Conservation (phyloP, 2,113 vertebrate genomes). For the Cyrtonyx montezumae region DNA sequence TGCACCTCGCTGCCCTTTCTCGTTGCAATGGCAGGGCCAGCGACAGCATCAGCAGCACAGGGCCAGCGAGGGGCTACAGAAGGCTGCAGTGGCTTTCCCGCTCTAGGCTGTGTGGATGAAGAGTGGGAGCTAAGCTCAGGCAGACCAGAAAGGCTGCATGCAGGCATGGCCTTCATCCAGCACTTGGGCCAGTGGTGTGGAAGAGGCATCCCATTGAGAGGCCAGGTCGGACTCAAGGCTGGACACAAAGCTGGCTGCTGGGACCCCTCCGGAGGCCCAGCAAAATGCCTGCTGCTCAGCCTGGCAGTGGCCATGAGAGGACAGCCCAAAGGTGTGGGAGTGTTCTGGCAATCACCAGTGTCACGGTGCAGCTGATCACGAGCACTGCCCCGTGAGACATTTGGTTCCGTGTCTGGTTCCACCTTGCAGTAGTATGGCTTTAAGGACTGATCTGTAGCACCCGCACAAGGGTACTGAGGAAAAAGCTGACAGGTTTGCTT, state of each 20-base stretch:
- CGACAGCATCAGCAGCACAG: rapidly evolving
- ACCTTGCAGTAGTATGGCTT: slow-evolving; percentile 8
- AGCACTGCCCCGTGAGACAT: neutral
- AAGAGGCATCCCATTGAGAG: neutral
- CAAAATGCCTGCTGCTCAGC: neutral
- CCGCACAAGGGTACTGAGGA: neutral
- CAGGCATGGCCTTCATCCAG: rapidly evolving
- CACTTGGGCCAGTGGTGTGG: neutral
- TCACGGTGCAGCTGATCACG: neutral
- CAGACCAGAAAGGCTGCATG: neutral
- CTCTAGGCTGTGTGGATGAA: rapidly evolving
- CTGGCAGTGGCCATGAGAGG: neutral
- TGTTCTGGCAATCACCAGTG: neutral
- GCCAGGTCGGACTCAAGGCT: neutral
- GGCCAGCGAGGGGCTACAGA: neutral
- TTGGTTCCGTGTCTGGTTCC: neutral
- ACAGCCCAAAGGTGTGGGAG: rapidly evolving
- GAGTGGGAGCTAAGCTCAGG: neutral
- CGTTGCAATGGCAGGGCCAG: rapidly evolving
- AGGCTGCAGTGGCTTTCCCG: rapidly evolving
- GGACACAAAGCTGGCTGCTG: neutral
- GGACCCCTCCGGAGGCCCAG: neutral
- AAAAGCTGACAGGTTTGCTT: neutral
- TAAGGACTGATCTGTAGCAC: neutral
- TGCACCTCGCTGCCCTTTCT: neutral